Conservation (phyloP, 1,140 invertebrate species). For the Monomorium pharaonis region DNA sequence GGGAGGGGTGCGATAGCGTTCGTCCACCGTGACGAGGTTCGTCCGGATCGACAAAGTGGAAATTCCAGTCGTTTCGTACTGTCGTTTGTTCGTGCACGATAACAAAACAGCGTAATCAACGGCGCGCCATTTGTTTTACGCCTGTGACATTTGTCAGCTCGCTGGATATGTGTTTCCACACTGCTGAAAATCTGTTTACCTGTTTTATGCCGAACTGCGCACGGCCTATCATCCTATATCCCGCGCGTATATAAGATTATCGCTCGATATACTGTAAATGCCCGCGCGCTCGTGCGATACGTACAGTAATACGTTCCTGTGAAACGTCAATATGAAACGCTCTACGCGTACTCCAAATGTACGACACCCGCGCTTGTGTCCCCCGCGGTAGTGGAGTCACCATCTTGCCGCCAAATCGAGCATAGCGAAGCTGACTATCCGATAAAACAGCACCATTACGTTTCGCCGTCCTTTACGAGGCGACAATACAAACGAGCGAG, state of each 20-base stretch:
- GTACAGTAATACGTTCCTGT: background rate
- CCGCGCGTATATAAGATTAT: slow-evolving; percentile 14
- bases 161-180: slow-evolving; percentile 20
- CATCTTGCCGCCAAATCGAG: background rate
- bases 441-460: slow-evolving; percentile 23
- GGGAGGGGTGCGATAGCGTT: slow-evolving; percentile 58
- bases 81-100: slow-evolving; percentile 23
- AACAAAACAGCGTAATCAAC: slow-evolving; percentile 37
- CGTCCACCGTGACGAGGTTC: slow-evolving; percentile 30
- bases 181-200: slow-evolving; percentile 39
- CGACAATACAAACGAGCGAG: slow-evolving; percentile 14
- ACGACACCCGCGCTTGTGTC: background rate
- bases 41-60: slow-evolving; percentile 59
- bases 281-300: background rate
- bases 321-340: background rate
- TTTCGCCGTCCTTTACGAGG: slow-evolving; percentile 6
- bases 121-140: slow-evolving; percentile 46
- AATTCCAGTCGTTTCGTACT: slow-evolving; percentile 30
- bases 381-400: background rate
- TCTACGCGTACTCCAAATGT: background rate
- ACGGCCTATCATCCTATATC: background rate
- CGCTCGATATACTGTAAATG: background rate
- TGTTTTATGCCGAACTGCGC: background rate
- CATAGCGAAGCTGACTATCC: background rate
- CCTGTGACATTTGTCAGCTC: slow-evolving; percentile 57